Base-by-base conservation (phyloP, 2,888 invertebrate species). In the Strigamia maritima region DNA sequence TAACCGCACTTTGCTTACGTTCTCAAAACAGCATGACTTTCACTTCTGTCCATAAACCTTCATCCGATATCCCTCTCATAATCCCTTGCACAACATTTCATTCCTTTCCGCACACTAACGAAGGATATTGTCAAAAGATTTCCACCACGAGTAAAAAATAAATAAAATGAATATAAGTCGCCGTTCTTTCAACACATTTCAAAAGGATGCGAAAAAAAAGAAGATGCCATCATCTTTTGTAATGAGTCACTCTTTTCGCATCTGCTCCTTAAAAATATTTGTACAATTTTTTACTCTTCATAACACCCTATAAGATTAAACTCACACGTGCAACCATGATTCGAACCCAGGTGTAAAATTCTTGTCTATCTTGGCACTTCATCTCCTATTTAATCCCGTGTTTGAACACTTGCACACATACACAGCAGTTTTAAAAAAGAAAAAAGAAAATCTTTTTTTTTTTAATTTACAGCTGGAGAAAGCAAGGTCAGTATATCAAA, bases 291-390 rank as follows among this genome's bases (percentile, higher is more conserved):
- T 49, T 65, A 3, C 19, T 10, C 60, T 60, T 60, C 60, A 60
- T 60, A 60, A 60, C 65, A 65, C 65, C 65, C 65, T 65, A 65
- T 14, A 65, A 65, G 65, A 65, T 65, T 65, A 65, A 65, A 65
- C 28, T 24, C 65, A 14, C 65, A 65, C 26, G 65, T 65, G 65
- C 65, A 26, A 26, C 24, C 12, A 16, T 24, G 28, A 65, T 16
- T 14, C 10, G 65, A 26, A 65, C 28, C 65, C 65, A 65, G 65
- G 65, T 65, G 65, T 65, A 65, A 65, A 65, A 65, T 65, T 65
- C 65, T 26, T 65, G 65, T 65, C 65, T 65, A 65, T 65, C 65
- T 65, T 65, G 65, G 65, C 65, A 65, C 65, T 65, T 65, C 65
- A 65, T 65, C 65, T 65, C 26, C 4, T 65, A 65, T 65, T 65